Percentiles rank a stretch among this genome's conserved stretches.
phyloP scores from a whole-genome alignment of 2,797 vertebrate species.

The Carcharodon carcharias region DNA sequence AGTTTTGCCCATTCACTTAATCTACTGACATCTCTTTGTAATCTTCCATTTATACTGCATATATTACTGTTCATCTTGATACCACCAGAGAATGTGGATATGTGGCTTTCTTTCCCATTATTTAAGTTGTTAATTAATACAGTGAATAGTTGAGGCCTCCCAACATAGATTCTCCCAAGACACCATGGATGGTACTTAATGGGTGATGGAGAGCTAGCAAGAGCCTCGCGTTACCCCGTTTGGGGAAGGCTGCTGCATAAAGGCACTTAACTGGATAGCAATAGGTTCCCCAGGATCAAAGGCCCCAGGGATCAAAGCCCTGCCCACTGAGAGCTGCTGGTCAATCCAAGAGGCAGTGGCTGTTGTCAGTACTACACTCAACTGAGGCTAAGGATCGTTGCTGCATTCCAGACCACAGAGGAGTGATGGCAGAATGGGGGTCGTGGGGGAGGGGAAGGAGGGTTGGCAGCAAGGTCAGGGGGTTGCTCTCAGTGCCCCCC shows the following conservation, averaged over 20 bases:
- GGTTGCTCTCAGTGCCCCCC: too few species aligned
- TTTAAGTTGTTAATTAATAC: not conserved
- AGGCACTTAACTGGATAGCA: not conserved
- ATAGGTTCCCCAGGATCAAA: not conserved
- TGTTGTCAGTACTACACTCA: not conserved
- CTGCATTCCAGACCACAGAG: not conserved
- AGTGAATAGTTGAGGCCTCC: not conserved
- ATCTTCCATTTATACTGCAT: not conserved
- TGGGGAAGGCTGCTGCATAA: not conserved
- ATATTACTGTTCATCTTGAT: not conserved
- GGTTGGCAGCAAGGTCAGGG: not conserved
- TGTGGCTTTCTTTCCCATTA: not conserved
- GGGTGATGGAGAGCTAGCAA: not conserved
- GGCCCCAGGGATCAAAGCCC: too few species aligned
- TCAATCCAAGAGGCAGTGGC: not conserved
- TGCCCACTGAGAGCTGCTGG: too few species aligned
- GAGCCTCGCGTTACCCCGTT: not conserved
- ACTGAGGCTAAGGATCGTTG: not conserved
- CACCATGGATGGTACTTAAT: not conserved
- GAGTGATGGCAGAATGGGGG: not conserved
- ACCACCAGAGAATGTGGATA: too few species aligned
- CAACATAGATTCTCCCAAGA: not conserved
- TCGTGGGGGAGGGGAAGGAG: not conserved
- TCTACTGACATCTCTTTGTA: not conserved
- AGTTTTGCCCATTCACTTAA: not conserved